Base-by-base conservation (phyloP, 2,888 invertebrate species). In the Lagria hirta region DNA sequence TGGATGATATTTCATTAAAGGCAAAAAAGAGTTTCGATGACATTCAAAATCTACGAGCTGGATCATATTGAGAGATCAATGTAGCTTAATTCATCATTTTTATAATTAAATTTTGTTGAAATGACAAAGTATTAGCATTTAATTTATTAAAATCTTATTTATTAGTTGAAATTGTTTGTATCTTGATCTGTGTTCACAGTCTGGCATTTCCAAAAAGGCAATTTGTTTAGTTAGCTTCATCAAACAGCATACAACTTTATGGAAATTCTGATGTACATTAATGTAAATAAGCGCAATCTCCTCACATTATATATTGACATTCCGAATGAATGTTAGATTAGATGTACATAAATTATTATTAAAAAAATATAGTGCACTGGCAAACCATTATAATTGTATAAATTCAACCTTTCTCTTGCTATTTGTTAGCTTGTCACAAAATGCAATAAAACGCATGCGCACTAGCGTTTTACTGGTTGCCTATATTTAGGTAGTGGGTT, bases 1-100 rank as follows among this genome's bases (percentile, higher is more conserved):
- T 89, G 84, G 89, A 88, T 66, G 89, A 88, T 66, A 79, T 86
- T 58, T 84, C 85, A 52, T 75, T 77, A 33, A 84, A 82, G 61
- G 85, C 86, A 6, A 86, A 84, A 66, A 80, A 81, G 61, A 84
- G 84, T 41, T 71, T 85, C 36, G 85, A 86, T 68, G 84, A 84
- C 65, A 82, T 85, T 66, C 84, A 84, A 59, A 81, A 79, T 68
- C 75, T 81, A 57, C 55, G 57, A 27, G 54, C 54, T 26, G 57
- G 53, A 15, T 55, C 51, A 35, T 56, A 52, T 56, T 52, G 56
- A 27, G 58, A 62, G 56, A n/a, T n/a, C n/a, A n/a, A 54, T 62
- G 54, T 62, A 64, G 50, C 49, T 36, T 51, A 54, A 55, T 48
- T 57, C 18, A 30, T 21, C 37, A 29, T 27, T 33, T 30, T 44